These are phyloP conservation scores for Philonicus albiceps DNA, from an alignment of 2,888 invertebrate genomes.

Conservation along the genomic window DNA sequence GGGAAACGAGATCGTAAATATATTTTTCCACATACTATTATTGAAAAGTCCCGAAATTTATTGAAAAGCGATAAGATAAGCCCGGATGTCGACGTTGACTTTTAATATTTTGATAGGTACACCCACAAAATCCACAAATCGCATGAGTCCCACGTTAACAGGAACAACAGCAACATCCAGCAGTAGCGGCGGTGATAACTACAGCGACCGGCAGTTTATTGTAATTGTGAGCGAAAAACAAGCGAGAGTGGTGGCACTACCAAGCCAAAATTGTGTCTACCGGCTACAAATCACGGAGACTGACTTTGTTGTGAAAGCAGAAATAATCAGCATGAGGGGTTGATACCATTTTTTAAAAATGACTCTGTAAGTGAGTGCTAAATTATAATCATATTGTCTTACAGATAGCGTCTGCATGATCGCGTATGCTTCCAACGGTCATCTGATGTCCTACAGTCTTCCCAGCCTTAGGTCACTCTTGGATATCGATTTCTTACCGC, in stretches of 20 bases:
- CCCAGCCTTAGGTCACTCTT: conserved; percentile 93
- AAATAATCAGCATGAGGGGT: conserved; percentile 92
- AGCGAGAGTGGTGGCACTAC: conserved; percentile 90
- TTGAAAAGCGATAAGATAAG: not conserved
- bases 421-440: conserved; percentile 94
- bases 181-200: conserved; percentile 61
- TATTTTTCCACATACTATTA: not conserved
- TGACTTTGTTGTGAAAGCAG: conserved; percentile 93
- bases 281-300: conserved; percentile 91
- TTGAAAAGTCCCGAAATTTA: conserved; percentile 8
- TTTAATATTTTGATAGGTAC: conserved; percentile 62
- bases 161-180: conserved; percentile 67
- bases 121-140: conserved; percentile 75
- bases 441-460: conserved; percentile 91
- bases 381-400: conserved; percentile 54
- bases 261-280: conserved; percentile 94
- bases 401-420: conserved; percentile 94
- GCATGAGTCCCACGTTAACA: conserved; percentile 80
- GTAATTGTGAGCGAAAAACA: conserved; percentile 95
- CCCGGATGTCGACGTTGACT: not conserved
- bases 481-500: conserved; percentile 93
- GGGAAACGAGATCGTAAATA: conserved; percentile 65
- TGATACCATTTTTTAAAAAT: conserved; percentile 19
- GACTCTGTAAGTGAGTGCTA: not conserved
- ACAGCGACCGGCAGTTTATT: conserved; percentile 88